phyloP scores from a whole-genome alignment of 2,113 vertebrate species.

The Trichomycterus rosablanca region DNA sequence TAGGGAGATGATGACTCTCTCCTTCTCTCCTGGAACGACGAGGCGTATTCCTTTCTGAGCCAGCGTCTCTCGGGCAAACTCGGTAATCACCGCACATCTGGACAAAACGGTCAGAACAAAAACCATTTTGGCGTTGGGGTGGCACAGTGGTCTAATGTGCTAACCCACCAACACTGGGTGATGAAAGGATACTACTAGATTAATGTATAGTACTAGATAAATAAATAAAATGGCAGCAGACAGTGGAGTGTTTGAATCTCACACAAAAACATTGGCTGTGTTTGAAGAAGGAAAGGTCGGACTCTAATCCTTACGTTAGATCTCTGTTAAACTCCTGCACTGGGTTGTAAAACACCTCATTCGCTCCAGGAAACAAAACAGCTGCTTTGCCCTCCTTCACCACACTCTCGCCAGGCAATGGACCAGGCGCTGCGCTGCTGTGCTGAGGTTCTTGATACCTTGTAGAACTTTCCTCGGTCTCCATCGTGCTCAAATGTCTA shows the following conservation, averaged over 20 bases:
- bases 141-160: no score
- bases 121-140: no score
- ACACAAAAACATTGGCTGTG: no score
- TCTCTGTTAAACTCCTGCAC: slow-evolving; percentile 92
- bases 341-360: slow-evolving; percentile 90
- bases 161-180: no score
- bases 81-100: slow-evolving; percentile 87
- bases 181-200: no score
- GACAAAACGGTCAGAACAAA: no score
- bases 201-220: no score
- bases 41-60: slow-evolving; percentile 73
- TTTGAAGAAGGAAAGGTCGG: no score
- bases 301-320: slow-evolving; percentile 84
- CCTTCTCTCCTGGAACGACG: slow-evolving; percentile 75
- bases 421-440: neutral
- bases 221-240: no score
- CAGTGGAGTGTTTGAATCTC: no score
- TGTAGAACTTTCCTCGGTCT: neutral
- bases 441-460: neutral
- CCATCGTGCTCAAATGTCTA: neutral
- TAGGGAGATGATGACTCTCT: slow-evolving; percentile 65
- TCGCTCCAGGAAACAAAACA: slow-evolving; percentile 80
- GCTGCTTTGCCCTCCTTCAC: slow-evolving; percentile 78
- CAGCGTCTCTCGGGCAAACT: slow-evolving; percentile 78
- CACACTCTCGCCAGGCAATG: slow-evolving; percentile 64